Base-by-base conservation (phyloP, 2,797 vertebrate genomes). In the Cyclopterus lumpus region DNA sequence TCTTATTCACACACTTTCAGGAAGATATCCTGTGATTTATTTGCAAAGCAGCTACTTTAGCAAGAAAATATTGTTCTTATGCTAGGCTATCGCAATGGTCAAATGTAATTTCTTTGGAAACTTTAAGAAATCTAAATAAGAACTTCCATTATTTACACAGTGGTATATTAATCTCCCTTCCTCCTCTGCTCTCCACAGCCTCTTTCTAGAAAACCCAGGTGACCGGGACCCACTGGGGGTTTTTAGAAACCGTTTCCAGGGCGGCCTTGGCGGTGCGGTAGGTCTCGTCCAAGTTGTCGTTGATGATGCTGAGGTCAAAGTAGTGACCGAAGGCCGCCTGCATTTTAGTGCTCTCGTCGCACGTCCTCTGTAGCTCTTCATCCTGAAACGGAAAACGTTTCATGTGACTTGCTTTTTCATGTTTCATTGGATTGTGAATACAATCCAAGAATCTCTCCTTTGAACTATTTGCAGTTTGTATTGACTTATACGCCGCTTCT, bases 181-280 rank as follows among this genome's bases (percentile, higher is more conserved):
- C 54, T 26, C 4, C 38, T 49, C 32, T 16, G 3, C 3, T 10
- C 40, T 46, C 61, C 30, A 1, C 6, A 1, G 6, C 11, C 4
- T 15, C n/a, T 11, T 5, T 73, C 79, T 94, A 99, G 82, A 99
- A 99, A 38, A 99, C 97, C 97, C 97, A 98, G 83, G 95, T 97
- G 83, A 99, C 97, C 0, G 97, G 97, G 61, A 99, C 97, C 97
- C 97, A 99, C 93, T 99, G 97, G 2, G 95, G 95, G 84, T 96
- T 95, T 7, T 91, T 89, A 0, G 95, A 95, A 59, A 99, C 95
- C 15, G 89, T 95, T 69, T 97, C 96, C 93, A 98, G 89, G 11
- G 97, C 96, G 0, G 94, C 93, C 80, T 95, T 95, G 66, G 98
- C 95, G 1, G 92, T 94, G 16, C 92, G 92, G 85, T 97, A 99